Evolutionary conservation across 2,797 vertebrate species (phyloP).

Genomic region (Diplodus sargus): DNA sequence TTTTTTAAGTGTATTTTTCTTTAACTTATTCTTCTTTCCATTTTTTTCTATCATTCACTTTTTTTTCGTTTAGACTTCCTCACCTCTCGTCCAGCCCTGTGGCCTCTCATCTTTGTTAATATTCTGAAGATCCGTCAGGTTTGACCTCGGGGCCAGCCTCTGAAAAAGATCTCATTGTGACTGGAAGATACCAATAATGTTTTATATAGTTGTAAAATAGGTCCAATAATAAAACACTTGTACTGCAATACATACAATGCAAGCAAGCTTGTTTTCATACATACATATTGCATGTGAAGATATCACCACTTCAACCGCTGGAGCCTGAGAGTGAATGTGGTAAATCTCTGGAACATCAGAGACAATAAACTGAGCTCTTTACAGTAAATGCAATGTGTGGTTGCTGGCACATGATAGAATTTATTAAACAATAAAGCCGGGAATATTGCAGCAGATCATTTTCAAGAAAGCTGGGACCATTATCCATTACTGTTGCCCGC

Average conservation of each 20-base stretch:
- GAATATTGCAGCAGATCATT: constrained; percentile 36
- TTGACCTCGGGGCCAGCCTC: constrained; percentile 58
- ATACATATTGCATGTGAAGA: background rate
- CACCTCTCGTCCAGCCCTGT: constrained; percentile 28
- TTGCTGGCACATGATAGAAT: constrained; percentile 32
- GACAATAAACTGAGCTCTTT: constrained; percentile 46
- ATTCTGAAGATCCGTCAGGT: constrained; percentile 64
- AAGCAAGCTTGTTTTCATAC: constrained; percentile 1
- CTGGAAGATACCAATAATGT: constrained; percentile 62
- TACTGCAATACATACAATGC: background rate
- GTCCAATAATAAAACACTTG: constrained; percentile 37
- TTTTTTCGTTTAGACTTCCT: constrained; percentile 35
- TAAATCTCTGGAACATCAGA: constrained; percentile 32
- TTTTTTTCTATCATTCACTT: constrained; percentile 23
- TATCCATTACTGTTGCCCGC: constrained; percentile 39
- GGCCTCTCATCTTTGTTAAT: constrained; percentile 61
- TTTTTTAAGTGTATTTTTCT: background rate
- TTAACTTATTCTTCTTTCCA: constrained; percentile 3
- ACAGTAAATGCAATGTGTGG: constrained; percentile 34
- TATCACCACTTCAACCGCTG: background rate
- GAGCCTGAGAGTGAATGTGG: constrained; percentile 18
- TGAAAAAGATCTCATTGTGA: constrained; percentile 73
- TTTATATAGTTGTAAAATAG: constrained; percentile 59
- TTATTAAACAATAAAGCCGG: constrained; percentile 52
- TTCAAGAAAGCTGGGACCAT: constrained; percentile 32